These are phyloP conservation scores for Acipenser transmontanus DNA, from an alignment of 2,797 vertebrate genomes.

Conservation along the genomic window DNA sequence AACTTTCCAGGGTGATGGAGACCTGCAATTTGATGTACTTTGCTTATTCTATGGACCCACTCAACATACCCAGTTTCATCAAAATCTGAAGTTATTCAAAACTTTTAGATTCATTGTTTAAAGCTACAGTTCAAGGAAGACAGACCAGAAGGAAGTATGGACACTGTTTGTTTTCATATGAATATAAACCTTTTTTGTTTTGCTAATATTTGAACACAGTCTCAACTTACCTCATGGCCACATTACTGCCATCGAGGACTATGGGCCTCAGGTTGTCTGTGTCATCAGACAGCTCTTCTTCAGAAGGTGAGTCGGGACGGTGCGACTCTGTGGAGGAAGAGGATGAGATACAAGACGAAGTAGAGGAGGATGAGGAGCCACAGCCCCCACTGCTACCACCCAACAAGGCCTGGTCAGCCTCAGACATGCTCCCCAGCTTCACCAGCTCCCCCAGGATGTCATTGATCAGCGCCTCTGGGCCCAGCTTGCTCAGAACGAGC, in stretches of 20 bases:
- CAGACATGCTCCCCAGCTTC: constrained; percentile 87
- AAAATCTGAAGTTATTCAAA: no score
- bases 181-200: no score
- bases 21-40: no score
- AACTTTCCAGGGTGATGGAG: no score
- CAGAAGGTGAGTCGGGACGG: constrained; percentile 65
- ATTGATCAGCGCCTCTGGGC: constrained; percentile 87
- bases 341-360: constrained; percentile 31
- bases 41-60: no score
- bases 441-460: constrained; percentile 93
- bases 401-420: constrained; percentile 54
- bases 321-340: constrained; percentile 63
- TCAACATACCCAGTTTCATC: no score
- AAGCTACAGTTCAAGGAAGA: no score
- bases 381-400: no score
- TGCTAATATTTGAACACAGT: no score
- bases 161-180: no score
- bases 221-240: constrained; percentile 88
- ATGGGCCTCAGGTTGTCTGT: constrained; percentile 85
- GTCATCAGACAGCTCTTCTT: constrained; percentile 66
- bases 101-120: no score
- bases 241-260: constrained; percentile 93
- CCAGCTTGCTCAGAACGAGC: constrained; percentile 87
- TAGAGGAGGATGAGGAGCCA: constrained; percentile 34
- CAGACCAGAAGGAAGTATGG: no score